phyloP scores from a whole-genome alignment of 2,113 vertebrate genomes.

The Cyanistes caeruleus region DNA sequence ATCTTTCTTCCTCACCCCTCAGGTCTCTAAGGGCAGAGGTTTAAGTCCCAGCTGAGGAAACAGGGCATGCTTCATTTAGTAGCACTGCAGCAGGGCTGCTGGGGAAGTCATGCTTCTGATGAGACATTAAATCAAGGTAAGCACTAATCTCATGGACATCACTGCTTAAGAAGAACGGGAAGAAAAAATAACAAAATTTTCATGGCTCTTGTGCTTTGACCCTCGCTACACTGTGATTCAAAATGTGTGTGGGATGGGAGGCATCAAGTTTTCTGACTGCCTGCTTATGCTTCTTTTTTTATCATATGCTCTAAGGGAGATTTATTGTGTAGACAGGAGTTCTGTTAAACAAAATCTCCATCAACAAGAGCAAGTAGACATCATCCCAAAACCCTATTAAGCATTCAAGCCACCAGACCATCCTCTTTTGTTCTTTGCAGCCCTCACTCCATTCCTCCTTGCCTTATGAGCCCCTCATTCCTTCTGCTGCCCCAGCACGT shows the following conservation, averaged over 20 bases:
- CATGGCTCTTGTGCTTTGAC: conserved; percentile 1
- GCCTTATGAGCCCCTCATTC: background rate
- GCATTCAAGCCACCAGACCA: background rate
- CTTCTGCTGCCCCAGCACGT: background rate
- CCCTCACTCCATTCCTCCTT: background rate
- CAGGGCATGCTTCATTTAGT: conserved; percentile 74
- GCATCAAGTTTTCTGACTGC: background rate
- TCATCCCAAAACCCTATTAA: background rate
- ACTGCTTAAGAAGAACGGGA: conserved; percentile 14
- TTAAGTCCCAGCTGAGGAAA: conserved; percentile 72
- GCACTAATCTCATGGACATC: conserved; percentile 61
- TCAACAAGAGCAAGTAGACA: background rate
- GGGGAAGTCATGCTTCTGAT: conserved; percentile 68
- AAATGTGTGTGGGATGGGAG: background rate
- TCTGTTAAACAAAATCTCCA: background rate
- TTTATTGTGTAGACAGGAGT: background rate
- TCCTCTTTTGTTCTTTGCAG: background rate
- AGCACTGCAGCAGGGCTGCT: conserved; percentile 24
- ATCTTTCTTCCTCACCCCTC: conserved; percentile 33
- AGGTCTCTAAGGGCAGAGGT: conserved; percentile 66
- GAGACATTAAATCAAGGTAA: conserved; percentile 80
- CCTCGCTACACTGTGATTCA: background rate
- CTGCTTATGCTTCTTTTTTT: background rate
- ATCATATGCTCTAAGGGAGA: background rate
- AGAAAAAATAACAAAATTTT: conserved; percentile 9